Conservation (phyloP, 2,888 invertebrate species). For the Ophioninae sp. region DNA sequence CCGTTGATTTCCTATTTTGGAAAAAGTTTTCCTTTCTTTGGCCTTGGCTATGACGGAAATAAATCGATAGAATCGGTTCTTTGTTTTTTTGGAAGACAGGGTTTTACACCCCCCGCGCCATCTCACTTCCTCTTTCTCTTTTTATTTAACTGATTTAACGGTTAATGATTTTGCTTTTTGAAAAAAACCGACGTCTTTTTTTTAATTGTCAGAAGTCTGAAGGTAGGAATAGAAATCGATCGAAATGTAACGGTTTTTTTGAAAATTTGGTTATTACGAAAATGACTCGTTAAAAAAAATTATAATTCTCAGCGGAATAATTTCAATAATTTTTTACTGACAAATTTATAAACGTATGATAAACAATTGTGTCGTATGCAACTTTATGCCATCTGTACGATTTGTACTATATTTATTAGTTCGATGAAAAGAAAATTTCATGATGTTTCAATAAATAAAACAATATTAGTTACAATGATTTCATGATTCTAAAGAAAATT, state of each 20-base stretch:
- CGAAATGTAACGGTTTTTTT: not conserved
- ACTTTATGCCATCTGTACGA: not conserved
- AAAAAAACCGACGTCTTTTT: not conserved
- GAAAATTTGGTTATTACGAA: not conserved
- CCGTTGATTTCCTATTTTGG: no score
- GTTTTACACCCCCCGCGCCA: no score
- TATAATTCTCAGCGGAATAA: not conserved
- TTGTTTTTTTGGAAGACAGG: no score
- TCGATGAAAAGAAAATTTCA: no score
- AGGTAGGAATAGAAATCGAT: not conserved
- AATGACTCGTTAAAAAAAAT: not conserved
- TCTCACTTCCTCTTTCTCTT: no score
- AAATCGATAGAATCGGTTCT: no score
- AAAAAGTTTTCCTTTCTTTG: no score
- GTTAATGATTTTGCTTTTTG: not conserved
- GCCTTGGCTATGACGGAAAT: no score
- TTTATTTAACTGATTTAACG: not conserved
- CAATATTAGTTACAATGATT: no score
- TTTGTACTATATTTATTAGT: no score
- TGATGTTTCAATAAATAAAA: no score
- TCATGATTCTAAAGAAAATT: no score
- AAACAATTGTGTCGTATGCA: not conserved
- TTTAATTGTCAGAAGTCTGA: not conserved
- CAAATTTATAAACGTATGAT: not conserved
- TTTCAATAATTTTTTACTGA: not conserved